Evolutionary conservation across 2,797 vertebrate species (phyloP), one percentile per base, ranked within the genome.

Genomic region (Lacerta bilineata): DNA sequence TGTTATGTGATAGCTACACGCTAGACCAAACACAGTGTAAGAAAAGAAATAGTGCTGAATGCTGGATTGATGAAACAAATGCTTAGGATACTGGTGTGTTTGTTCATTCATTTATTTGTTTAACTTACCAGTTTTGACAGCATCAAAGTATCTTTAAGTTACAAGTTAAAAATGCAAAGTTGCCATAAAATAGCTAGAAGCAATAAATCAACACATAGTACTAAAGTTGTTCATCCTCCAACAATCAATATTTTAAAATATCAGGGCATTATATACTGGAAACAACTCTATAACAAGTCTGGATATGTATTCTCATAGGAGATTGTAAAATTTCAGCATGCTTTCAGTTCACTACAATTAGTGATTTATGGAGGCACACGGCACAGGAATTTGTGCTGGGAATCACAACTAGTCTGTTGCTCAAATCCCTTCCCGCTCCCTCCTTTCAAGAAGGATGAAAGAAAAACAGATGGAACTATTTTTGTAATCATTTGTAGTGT

Each of bases 381-480:
- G 90, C 87, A 95, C 94, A 95, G 88, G 72, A 93, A 94, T 94
- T 91, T 93, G 84, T 94, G 89, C 90, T 91, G 83, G 94, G 94
- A 96, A 92, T 95, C 91, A 94, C 85, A 88, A 39, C 88, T 76
- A 29, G 55, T 94, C 88, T 91, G 46, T 50, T 93, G 91, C 93
- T 91, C 55, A 39, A 36, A 20, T 50, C 25, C 25, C 50, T 76
- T 61, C 36, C 39, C 43, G 39, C 46, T n/a, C 17, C 39, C 29
- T 41, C 41, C 36, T 27, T 75, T 84, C 46, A 83, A 72, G 25
- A 39, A 64, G 36, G 50, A 43, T 43, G 84, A 64, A 64, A n/a
- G 69, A 41, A 76, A 41, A 76, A 77, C 25, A 66, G 18, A n/a
- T 66, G 55, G 59, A 85, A 77, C 5, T 2, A 25, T 46, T 78